phyloP scores from a whole-genome alignment of 2,797 vertebrate genomes.

The Hippoglossus hippoglossus region DNA sequence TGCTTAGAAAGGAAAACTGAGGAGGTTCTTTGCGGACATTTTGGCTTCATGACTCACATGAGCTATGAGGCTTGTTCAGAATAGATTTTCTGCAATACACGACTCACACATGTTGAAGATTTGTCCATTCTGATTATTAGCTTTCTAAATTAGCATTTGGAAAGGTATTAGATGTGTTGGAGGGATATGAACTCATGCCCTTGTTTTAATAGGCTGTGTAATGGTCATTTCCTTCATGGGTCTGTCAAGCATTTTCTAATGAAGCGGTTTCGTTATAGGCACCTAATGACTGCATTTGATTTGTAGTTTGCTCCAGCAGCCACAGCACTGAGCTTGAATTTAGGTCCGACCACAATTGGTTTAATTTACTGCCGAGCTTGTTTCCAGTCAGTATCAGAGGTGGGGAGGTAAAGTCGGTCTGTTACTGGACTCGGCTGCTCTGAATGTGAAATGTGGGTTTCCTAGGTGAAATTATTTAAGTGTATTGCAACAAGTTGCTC shows the following conservation, averaged over 20 bases:
- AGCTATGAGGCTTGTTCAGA: conserved; percentile 23
- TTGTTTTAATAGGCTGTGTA: conserved; percentile 45
- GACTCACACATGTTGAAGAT: conserved; percentile 27
- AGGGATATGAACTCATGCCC: conserved; percentile 50
- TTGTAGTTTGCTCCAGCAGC: conserved; percentile 56
- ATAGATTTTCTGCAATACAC: conserved; percentile 34
- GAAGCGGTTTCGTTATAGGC: conserved; percentile 52
- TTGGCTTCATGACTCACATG: conserved; percentile 28
- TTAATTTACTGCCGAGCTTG: conserved; percentile 64
- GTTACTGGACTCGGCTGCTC: conserved; percentile 56
- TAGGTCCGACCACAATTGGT: conserved; percentile 52
- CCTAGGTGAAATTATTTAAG: conserved; percentile 64
- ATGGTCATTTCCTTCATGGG: conserved; percentile 55
- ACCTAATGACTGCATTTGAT: conserved; percentile 63
- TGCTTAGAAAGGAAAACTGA: conserved; percentile 42
- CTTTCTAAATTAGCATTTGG: conserved; percentile 43
- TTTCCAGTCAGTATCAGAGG: conserved; percentile 51
- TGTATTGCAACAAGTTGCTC: conserved; percentile 46
- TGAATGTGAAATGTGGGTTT: conserved; percentile 53
- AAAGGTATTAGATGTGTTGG: conserved; percentile 43
- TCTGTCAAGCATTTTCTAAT: conserved; percentile 49
- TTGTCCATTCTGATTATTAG: conserved; percentile 29
- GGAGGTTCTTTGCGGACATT: conserved; percentile 21
- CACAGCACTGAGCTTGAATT: conserved; percentile 45
- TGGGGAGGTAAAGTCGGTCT: conserved; percentile 53